phyloP scores from a whole-genome alignment of 2,797 vertebrate genomes.

The Argya squamiceps region DNA sequence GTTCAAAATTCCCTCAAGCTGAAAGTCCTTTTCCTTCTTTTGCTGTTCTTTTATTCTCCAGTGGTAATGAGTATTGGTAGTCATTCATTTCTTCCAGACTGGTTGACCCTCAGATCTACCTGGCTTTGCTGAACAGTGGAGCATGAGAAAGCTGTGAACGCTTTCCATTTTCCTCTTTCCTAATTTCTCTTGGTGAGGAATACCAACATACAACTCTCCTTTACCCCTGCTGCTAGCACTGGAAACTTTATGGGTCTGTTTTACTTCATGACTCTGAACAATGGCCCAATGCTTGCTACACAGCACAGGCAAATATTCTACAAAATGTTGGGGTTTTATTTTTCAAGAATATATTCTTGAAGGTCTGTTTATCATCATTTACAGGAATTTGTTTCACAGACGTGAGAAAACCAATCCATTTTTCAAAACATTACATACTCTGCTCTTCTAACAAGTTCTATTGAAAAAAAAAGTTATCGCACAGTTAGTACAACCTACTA shows the following conservation, averaged over 20 bases:
- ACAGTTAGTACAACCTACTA: not conserved
- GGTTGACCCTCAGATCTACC: not conserved
- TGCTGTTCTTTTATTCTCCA: not conserved
- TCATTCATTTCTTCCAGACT: not conserved
- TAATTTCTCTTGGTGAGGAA: not conserved
- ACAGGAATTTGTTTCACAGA: not conserved
- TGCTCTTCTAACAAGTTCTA: not conserved
- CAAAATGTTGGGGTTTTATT: not conserved
- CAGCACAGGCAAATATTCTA: not conserved
- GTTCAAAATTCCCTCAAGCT: not conserved
- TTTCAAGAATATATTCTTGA: not conserved
- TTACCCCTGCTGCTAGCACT: not conserved
- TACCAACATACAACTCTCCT: not conserved
- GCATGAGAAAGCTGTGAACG: not conserved
- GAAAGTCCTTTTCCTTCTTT: not conserved
- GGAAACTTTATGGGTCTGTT: not conserved
- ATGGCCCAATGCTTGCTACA: not conserved
- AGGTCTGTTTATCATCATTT: not conserved
- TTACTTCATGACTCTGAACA: not conserved
- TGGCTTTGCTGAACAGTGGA: not conserved
- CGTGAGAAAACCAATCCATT: not conserved
- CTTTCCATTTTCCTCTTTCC: not conserved
- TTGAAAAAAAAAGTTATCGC: not conserved
- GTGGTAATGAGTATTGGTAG: not conserved
- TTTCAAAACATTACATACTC: accelerated